phyloP scores from a whole-genome alignment of 2,888 invertebrate species.

The Cerastis rubricosa region DNA sequence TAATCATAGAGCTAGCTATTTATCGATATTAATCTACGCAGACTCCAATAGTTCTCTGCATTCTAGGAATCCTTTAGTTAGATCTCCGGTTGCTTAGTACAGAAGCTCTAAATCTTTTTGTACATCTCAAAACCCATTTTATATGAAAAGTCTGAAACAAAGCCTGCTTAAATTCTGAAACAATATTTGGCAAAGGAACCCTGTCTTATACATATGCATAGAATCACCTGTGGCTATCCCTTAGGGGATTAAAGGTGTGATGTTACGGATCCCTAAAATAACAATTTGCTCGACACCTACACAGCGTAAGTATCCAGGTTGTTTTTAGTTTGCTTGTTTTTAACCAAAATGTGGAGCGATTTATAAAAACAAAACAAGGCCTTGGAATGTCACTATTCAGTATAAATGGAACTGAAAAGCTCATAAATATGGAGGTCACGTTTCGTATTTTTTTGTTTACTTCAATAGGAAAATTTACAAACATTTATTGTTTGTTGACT shows the following conservation, averaged over 20 bases:
- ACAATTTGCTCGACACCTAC: background rate
- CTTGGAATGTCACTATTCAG: background rate
- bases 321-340: background rate
- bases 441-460: background rate
- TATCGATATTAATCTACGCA: background rate
- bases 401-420: conserved; percentile 9
- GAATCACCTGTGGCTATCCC: background rate
- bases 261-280: background rate
- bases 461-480: background rate
- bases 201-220: background rate
- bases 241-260: background rate
- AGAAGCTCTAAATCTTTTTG: background rate
- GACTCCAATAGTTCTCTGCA: conserved; percentile 5
- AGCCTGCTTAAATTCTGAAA: background rate
- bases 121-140: background rate
- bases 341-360: background rate
- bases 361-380: conserved; percentile 10
- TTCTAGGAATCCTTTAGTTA: background rate
- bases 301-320: background rate
- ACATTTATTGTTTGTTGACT: background rate
- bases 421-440: conserved; percentile 18
- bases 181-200: background rate
- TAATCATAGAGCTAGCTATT: background rate
- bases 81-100: too few species aligned
- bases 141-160: background rate